Percentiles rank a stretch among this genome's conserved stretches.
These are phyloP conservation scores for Phenganax marumi DNA, from an alignment of 92 coral and sea anemone species.

Conservation along the genomic window DNA sequence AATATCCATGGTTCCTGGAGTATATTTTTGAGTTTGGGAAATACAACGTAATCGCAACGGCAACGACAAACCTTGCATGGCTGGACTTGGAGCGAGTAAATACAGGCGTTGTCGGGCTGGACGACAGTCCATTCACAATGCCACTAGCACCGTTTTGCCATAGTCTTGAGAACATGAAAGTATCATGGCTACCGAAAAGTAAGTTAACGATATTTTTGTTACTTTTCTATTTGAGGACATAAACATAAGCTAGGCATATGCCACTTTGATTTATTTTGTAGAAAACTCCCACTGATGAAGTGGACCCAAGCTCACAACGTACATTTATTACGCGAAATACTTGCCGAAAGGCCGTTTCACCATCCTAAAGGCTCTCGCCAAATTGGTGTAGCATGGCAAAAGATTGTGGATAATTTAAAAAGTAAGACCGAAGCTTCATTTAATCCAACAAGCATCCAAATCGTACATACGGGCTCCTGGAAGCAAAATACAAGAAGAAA, in stretches of 20 bases:
- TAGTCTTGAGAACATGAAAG: not conserved
- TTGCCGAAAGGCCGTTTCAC: not conserved
- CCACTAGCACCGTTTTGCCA: not conserved
- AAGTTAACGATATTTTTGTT: not conserved
- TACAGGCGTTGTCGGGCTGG: not conserved
- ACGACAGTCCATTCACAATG: not conserved
- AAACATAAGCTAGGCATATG: not conserved
- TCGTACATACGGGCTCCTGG: not conserved
- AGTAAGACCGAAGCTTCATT: not conserved
- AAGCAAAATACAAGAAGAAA: conserved; percentile 3
- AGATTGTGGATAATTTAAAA: not conserved
- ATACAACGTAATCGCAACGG: not conserved
- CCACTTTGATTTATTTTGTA: not conserved
- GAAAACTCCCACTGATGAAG: conserved; percentile 3
- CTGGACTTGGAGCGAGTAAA: conserved; percentile 7
- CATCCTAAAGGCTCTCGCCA: conserved; percentile 7
- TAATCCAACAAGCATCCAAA: not conserved
- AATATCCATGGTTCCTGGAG: no score
- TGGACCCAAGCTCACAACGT: not conserved
- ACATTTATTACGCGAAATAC: conserved; percentile 8
- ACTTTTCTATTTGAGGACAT: not conserved
- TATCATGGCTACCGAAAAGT: not conserved
- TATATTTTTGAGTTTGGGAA: conserved; percentile 15
- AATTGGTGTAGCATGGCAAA: conserved; percentile 1
- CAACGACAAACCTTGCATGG: not conserved